Conservation (phyloP, 2,797 vertebrate genomes). For the Bradypus variegatus region DNA sequence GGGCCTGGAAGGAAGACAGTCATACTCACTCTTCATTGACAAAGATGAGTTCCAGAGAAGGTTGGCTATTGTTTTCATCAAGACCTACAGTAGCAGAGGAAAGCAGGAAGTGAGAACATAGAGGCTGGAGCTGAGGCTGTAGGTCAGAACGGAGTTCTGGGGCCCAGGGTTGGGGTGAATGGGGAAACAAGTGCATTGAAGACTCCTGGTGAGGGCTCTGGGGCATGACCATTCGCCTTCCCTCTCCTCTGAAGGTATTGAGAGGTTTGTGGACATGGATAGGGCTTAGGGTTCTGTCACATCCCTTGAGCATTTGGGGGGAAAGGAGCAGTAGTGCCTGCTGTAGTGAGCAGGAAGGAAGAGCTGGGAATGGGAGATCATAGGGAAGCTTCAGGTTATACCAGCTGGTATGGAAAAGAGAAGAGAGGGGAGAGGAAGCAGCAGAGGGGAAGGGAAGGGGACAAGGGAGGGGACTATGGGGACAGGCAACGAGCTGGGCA, state of each 20-base stretch:
- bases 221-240: rapidly evolving
- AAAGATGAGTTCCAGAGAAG: constrained; percentile 84
- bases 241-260: not conserved
- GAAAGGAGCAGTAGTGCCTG: not conserved
- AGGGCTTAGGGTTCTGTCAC: not conserved
- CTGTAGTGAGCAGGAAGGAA: not conserved
- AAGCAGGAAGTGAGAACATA: not conserved
- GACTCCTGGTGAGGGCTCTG: not conserved
- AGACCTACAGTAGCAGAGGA: constrained; percentile 66
- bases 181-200: not conserved
- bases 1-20: constrained; percentile 17
- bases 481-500: not conserved
- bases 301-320: not conserved
- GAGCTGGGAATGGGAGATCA: not conserved
- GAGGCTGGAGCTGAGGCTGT: not conserved
- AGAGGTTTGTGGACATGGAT: not conserved
- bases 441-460: not conserved
- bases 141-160: not conserved
- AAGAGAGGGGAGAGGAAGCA: not conserved
- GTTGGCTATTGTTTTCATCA: constrained; percentile 60
- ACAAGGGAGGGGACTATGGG: not conserved
- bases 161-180: not conserved
- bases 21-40: constrained; percentile 83
- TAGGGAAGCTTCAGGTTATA: not conserved
- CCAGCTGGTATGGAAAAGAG: not conserved